These are phyloP conservation scores for Actinia tenebrosa DNA, from an alignment of 64 coral and sea anemone genomes.

Conservation along the genomic window DNA sequence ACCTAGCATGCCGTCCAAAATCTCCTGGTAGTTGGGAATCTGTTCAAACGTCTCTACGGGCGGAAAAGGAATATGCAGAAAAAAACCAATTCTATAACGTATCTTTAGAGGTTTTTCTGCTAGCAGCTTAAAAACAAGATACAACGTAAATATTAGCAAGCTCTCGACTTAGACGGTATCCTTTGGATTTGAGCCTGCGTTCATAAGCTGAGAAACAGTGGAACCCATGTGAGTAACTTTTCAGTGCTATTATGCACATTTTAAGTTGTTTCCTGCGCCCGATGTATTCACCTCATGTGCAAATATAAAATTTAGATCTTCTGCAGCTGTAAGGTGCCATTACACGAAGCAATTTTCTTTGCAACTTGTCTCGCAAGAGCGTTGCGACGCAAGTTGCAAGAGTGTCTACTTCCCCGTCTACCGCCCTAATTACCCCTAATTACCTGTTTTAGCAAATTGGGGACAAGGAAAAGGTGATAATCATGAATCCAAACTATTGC, in stretches of 20 bases:
- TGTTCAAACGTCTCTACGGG: not conserved
- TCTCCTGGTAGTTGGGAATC: not conserved
- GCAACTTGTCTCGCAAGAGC: not conserved
- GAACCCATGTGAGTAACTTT: no score
- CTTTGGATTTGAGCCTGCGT: not conserved
- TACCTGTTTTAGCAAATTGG: not conserved
- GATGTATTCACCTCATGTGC: no score
- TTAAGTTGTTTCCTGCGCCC: no score
- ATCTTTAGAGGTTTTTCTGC: not conserved
- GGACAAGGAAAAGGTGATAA: not conserved
- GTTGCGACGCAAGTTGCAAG: not conserved
- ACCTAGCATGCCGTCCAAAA: not conserved
- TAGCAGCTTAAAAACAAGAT: not conserved
- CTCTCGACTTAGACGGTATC: not conserved
- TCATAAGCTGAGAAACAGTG: not conserved
- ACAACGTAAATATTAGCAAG: not conserved
- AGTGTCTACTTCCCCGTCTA: no score
- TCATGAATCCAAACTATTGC: conserved; percentile 8
- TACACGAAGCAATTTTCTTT: no score
- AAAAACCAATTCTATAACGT: not conserved
- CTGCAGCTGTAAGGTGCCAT: no score
- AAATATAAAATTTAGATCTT: no score
- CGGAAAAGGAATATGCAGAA: conserved; percentile 4
- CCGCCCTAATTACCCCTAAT: no score
- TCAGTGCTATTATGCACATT: no score